Percentiles rank a stretch among this genome's conserved stretches.
Conservation (phyloP, 2,113 vertebrate species). For the Sus scrofa region DNA sequence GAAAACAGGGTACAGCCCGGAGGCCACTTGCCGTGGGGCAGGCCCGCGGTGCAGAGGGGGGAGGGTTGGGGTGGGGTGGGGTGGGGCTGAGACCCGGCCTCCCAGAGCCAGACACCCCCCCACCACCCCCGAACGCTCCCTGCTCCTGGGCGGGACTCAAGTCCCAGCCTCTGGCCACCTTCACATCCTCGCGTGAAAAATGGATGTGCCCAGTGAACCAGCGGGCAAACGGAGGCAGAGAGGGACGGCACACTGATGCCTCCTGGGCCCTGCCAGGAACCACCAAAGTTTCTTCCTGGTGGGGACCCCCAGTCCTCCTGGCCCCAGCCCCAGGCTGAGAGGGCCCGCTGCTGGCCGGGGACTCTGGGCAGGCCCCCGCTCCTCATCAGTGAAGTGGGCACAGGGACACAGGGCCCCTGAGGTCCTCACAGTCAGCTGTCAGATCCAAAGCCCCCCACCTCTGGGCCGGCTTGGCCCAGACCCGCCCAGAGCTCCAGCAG, state of each 20-base stretch:
- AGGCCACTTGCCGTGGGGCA: neutral
- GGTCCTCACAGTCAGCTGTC: neutral
- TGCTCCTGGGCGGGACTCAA: neutral
- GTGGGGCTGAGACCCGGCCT: neutral
- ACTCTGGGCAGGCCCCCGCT: neutral
- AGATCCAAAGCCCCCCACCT: too few species aligned
- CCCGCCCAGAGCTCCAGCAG: neutral
- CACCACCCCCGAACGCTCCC: neutral
- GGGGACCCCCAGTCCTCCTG: too few species aligned
- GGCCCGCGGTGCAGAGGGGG: neutral
- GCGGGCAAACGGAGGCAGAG: neutral
- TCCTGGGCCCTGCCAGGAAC: too few species aligned
- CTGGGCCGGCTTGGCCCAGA: neutral
- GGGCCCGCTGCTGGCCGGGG: neutral
- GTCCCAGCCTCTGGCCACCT: neutral
- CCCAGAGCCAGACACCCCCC: neutral
- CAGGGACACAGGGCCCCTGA: neutral
- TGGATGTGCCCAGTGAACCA: fast-evolving
- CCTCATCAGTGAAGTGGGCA: neutral
- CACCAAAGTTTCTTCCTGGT: too few species aligned
- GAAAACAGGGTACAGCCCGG: neutral
- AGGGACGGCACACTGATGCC: neutral
- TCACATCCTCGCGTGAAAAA: neutral
- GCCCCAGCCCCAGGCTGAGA: neutral
- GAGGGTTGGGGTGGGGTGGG: neutral